phyloP scores from a whole-genome alignment of 2,113 vertebrate species.

The Hippotragus niger region DNA sequence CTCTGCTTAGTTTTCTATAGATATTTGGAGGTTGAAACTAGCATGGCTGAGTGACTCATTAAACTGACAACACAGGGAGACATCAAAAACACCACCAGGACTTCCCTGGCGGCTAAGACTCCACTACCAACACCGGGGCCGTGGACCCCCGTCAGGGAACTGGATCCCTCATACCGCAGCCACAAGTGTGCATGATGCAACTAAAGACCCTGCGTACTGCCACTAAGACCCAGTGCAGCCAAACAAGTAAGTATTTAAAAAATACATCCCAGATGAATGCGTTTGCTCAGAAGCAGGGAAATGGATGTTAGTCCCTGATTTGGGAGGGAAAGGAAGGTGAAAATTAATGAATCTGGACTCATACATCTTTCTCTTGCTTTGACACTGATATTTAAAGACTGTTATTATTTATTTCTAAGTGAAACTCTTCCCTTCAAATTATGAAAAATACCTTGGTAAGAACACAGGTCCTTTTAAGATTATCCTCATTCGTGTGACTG shows the following conservation, averaged over 20 bases:
- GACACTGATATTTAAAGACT: background rate
- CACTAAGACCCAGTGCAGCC: background rate
- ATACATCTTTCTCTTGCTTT: background rate
- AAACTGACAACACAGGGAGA: background rate
- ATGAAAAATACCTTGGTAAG: background rate
- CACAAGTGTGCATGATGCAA: background rate
- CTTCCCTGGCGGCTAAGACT: background rate
- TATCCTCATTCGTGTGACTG: background rate
- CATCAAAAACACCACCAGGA: background rate
- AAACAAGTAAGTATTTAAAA: background rate
- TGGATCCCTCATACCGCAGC: background rate
- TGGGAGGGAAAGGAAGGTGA: background rate
- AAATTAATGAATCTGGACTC: background rate
- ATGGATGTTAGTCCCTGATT: background rate
- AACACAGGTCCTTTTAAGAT: background rate
- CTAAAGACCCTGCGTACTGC: background rate
- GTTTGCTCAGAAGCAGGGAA: background rate
- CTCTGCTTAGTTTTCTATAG: background rate
- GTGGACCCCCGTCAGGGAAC: background rate
- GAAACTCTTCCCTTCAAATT: background rate
- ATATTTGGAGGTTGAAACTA: background rate
- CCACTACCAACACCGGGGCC: fast-evolving
- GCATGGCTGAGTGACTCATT: background rate
- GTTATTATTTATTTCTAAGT: background rate
- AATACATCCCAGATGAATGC: background rate